Percentiles rank a stretch among this genome's conserved stretches.
These are phyloP conservation scores for Gymnarchus niloticus DNA, from an alignment of 2,113 vertebrate species.

Conservation along the genomic window DNA sequence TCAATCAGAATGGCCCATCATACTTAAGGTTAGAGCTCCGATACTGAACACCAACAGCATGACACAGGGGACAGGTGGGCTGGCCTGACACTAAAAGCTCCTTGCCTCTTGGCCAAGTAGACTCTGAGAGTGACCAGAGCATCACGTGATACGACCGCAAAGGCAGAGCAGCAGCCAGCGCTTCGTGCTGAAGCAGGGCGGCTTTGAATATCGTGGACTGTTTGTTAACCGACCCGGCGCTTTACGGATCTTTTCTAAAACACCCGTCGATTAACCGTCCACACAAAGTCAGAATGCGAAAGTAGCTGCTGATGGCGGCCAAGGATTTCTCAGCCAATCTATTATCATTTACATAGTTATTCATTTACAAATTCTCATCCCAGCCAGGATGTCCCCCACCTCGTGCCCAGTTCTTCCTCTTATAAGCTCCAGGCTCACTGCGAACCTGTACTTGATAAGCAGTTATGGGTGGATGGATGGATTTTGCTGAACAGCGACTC, in stretches of 20 bases:
- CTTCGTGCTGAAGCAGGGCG: background rate
- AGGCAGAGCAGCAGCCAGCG: too few relatives aligned
- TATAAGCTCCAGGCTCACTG: too few relatives aligned
- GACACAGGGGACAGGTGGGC: background rate
- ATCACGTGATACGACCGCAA: background rate
- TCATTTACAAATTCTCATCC: background rate
- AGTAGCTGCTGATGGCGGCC: background rate
- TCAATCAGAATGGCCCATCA: background rate
- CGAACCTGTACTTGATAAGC: too few relatives aligned
- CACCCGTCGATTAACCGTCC: background rate
- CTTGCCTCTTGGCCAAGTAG: too few relatives aligned
- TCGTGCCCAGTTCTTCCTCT: too few relatives aligned
- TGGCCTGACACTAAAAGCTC: background rate
- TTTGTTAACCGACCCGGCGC: background rate
- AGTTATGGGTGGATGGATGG: background rate
- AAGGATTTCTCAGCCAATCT: background rate
- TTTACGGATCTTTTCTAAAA: background rate
- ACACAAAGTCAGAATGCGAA: background rate
- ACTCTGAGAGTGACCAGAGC: background rate
- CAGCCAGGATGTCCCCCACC: background rate
- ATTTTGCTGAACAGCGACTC: constrained; percentile 4
- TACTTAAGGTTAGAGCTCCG: background rate
- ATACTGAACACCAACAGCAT: background rate
- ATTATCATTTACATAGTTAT: background rate
- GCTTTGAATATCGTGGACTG: background rate